Conservation (phyloP, 53 echinoderm and acorn worm species). For the Arbacia lixula region DNA sequence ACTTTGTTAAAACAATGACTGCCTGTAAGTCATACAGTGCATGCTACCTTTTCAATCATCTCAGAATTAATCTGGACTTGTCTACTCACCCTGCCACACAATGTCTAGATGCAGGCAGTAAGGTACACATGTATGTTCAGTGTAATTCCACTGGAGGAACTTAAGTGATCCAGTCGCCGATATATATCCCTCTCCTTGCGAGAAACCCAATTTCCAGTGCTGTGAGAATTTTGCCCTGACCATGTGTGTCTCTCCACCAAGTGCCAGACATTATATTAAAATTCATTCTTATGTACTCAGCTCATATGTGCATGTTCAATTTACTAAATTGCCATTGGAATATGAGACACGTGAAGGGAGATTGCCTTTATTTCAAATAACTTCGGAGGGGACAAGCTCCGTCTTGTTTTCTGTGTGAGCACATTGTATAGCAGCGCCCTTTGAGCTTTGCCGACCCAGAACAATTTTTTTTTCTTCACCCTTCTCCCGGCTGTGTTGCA, state of each 20-base stretch:
- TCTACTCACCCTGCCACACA: too few species aligned
- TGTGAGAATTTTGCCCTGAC: not conserved
- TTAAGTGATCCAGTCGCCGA: too few species aligned
- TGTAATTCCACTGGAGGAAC: too few species aligned
- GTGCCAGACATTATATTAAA: conserved; percentile 54
- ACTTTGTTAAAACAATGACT: too few species aligned
- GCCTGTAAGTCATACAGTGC: too few species aligned
- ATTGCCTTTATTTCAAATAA: conserved; percentile 24
- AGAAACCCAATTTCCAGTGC: not conserved
- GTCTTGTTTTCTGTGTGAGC: conserved; percentile 14
- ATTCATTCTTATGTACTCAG: conserved; percentile 23
- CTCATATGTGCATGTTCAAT: conserved; percentile 36
- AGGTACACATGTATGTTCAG: too few species aligned
- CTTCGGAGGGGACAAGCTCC: conserved; percentile 25
- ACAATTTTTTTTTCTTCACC: conserved; percentile 1
- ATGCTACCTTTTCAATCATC: too few species aligned
- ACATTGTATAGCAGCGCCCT: conserved; percentile 3
- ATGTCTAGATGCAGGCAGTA: too few species aligned
- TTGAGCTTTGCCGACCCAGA: conserved; percentile 41
- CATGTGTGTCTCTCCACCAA: conserved; percentile 15
- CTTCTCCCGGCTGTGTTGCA: not conserved
- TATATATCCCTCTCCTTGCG: too few species aligned
- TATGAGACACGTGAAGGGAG: conserved; percentile 20
- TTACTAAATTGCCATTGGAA: conserved; percentile 38
- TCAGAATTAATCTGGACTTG: too few species aligned